These are phyloP conservation scores for Drosophila mayri DNA, from an alignment of 1,140 invertebrate genomes.

Conservation along the genomic window DNA sequence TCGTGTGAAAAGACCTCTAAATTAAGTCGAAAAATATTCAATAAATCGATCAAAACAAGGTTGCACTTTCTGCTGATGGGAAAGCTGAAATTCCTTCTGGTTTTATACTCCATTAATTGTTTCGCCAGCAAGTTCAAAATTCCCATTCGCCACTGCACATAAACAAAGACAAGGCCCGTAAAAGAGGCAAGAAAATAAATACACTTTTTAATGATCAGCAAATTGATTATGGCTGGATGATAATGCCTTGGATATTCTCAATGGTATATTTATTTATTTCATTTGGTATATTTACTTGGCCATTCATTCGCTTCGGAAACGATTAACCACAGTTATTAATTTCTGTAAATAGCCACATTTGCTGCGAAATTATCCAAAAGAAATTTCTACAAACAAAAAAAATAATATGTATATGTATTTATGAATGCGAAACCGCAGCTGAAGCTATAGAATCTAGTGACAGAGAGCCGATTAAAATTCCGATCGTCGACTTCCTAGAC, in stretches of 20 bases:
- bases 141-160: slow-evolving; percentile 25
- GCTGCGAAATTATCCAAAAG: not conserved
- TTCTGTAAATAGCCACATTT: slow-evolving; percentile 27
- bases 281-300: slow-evolving; percentile 17
- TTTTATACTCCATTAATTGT: slow-evolving; percentile 26
- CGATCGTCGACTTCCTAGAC: slow-evolving; percentile 31
- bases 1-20: slow-evolving; percentile 21
- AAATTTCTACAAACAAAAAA: slow-evolving; percentile 19
- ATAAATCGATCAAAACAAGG: slow-evolving; percentile 24
- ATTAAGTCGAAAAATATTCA: slow-evolving; percentile 23
- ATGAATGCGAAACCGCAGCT: not conserved
- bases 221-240: slow-evolving; percentile 25
- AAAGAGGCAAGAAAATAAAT: slow-evolving; percentile 41
- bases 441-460: not conserved
- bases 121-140: slow-evolving; percentile 40
- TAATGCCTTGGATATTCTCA: slow-evolving; percentile 21
- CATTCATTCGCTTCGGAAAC: slow-evolving; percentile 31
- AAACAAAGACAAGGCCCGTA: slow-evolving; percentile 29
- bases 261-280: slow-evolving; percentile 54
- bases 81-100: slow-evolving; percentile 14
- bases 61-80: slow-evolving; percentile 19
- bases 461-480: slow-evolving; percentile 34
- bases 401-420: too few relatives aligned
- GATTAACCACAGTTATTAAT: slow-evolving; percentile 43
- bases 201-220: slow-evolving; percentile 43